Evolutionary conservation across 2,888 invertebrate species (phyloP), one percentile per base, ranked within the genome.

Genomic region (Stenchaetothrips biformis): DNA sequence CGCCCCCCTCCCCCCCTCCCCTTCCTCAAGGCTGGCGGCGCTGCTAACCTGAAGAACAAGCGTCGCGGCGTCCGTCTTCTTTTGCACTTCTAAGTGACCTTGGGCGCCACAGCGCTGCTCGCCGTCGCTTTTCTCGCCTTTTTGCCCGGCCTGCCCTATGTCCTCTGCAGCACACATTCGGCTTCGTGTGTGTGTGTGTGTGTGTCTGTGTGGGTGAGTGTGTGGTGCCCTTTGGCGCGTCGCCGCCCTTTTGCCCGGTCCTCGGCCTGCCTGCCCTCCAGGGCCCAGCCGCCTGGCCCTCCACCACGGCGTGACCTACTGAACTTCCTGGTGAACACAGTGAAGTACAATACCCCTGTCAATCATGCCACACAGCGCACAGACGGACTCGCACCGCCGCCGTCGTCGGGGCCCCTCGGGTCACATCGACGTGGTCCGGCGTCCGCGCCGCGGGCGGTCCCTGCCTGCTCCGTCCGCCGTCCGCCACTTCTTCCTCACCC

Each of bases 21-120:
- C 8, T 13, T 0, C 21, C 9, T 25, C 67, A 74, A 74, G 67
- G 67, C 67, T 74, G 67, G 21, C 67, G 67, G 67, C 37, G 37
- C 37, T 74, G 67, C 67, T 74, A 74, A 74, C 67, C 67, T 74
- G 67, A 74, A 74, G 11, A 74, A 74, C 67, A 74, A 74, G 67
- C 67, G 67, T 21, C 67, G 67, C 21, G n/a, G 67, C 16, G 53
- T 53, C 16, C 53, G 59, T 59, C 59, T 59, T 59, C 59, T 59
- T 59, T 59, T 59, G 59, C 59, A 59, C 59, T 59, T 18, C 59
- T 9, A 59, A 13, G 59, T 59, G 59, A 59, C 59, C 59, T 59
- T 59, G 59, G 59, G 67, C 67, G 67, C 67, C 67, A 1, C 67
- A 21, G n/a, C 67, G 21, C n/a, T 7, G n/a, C n/a, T 62, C 62